phyloP scores from a whole-genome alignment of 2,888 invertebrate species.

The Resseliella maxima region DNA sequence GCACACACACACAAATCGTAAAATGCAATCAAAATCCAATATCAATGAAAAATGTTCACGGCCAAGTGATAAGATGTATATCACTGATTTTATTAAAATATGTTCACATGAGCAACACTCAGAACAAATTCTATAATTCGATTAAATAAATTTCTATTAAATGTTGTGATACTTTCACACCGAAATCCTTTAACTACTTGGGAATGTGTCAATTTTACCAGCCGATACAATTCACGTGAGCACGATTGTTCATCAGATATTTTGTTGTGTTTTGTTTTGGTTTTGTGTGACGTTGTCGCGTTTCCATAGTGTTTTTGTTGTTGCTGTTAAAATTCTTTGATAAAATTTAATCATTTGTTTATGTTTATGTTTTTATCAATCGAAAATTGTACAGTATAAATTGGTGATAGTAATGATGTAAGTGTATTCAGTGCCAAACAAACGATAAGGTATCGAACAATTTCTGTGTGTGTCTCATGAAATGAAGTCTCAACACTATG shows the following conservation, averaged over 20 bases:
- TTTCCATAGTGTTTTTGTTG: background rate
- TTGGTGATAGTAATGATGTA: constrained; percentile 36
- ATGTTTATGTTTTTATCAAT: constrained; percentile 55
- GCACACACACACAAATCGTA: background rate
- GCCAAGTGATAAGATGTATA: background rate
- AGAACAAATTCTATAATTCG: no score
- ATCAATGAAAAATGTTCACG: background rate
- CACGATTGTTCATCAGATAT: background rate
- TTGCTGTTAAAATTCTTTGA: background rate
- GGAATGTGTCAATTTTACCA: background rate
- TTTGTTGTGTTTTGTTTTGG: background rate
- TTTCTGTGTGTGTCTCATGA: constrained; percentile 40
- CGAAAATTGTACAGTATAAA: constrained; percentile 49
- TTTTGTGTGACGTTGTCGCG: background rate
- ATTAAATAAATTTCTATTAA: no score
- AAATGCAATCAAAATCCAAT: constrained; percentile 23
- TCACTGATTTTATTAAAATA: background rate
- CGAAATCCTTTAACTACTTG: background rate
- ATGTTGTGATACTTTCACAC: no score
- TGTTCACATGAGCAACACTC: no score
- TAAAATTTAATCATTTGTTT: constrained; percentile 54
- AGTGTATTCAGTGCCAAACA: constrained; percentile 40
- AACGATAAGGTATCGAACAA: constrained; percentile 53
- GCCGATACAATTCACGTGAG: background rate
- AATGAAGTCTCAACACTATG: background rate